phyloP scores from a whole-genome alignment of 2,888 invertebrate genomes.

The Electrophaes corylata region DNA sequence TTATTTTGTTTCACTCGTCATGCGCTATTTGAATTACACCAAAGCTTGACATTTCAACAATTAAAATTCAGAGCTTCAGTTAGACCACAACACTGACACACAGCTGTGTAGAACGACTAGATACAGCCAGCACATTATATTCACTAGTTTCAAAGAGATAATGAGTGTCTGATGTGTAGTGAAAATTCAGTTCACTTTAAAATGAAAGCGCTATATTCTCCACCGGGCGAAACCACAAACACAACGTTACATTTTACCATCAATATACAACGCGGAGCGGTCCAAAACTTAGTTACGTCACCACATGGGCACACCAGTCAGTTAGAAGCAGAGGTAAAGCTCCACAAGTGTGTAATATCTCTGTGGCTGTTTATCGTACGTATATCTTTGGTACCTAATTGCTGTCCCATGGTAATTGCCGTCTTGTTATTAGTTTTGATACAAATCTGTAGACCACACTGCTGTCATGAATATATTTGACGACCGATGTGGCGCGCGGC shows the following conservation, averaged over 20 bases:
- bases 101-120: conserved; percentile 11
- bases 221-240: conserved; percentile 42
- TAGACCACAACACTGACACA: background rate
- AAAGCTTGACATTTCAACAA: background rate
- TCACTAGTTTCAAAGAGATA: conserved; percentile 30
- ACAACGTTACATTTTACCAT: conserved; percentile 51
- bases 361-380: background rate
- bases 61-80: background rate
- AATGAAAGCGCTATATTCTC: conserved; percentile 32
- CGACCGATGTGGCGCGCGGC: no score
- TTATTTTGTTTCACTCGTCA: no score
- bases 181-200: conserved; percentile 25
- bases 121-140: conserved; percentile 8
- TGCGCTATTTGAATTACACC: no score
- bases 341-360: background rate
- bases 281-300: conserved; percentile 54
- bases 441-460: no score
- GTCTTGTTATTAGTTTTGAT: no score
- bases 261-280: conserved; percentile 48
- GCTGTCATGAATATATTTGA: no score
- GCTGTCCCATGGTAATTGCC: no score
- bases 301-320: conserved; percentile 41
- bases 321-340: conserved; percentile 4
- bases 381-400: no score
- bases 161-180: conserved; percentile 33